phyloP scores from a whole-genome alignment of 2,888 invertebrate genomes.

The Stegana nigrithorax region DNA sequence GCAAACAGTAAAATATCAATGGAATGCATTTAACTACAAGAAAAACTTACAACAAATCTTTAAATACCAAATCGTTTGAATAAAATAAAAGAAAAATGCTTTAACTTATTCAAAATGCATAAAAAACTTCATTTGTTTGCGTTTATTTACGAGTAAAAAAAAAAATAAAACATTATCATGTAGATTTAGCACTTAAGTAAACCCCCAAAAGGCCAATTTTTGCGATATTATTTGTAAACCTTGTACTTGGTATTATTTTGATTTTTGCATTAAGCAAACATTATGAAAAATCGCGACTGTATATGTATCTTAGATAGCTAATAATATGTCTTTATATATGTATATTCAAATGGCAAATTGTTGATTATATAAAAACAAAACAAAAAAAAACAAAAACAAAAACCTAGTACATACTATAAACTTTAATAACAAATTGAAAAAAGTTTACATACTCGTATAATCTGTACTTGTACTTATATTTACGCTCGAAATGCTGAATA shows the following conservation, averaged over 20 bases:
- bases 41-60: neutral
- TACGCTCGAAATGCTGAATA: conserved; percentile 54
- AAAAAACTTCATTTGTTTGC: too few relatives aligned
- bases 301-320: conserved; percentile 56
- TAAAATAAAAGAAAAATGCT: neutral
- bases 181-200: too few relatives aligned
- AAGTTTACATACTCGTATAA: conserved; percentile 35
- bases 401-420: conserved; percentile 26
- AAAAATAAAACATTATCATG: too few relatives aligned
- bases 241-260: conserved; percentile 32
- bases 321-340: conserved; percentile 18
- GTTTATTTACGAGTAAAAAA: too few relatives aligned
- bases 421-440: conserved; percentile 31
- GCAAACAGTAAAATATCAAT: neutral
- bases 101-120: neutral
- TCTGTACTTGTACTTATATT: conserved; percentile 36
- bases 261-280: too few relatives aligned
- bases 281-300: conserved; percentile 44
- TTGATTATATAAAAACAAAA: conserved; percentile 37
- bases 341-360: neutral
- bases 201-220: conserved; percentile 12
- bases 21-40: neutral
- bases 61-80: neutral
- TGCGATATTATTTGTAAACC: conserved; percentile 22
- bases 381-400: conserved; percentile 42